Evolutionary conservation across 2,888 invertebrate genomes (phyloP), one percentile per base, ranked within the genome.

Genomic region (Nephrotoma flavescens): DNA sequence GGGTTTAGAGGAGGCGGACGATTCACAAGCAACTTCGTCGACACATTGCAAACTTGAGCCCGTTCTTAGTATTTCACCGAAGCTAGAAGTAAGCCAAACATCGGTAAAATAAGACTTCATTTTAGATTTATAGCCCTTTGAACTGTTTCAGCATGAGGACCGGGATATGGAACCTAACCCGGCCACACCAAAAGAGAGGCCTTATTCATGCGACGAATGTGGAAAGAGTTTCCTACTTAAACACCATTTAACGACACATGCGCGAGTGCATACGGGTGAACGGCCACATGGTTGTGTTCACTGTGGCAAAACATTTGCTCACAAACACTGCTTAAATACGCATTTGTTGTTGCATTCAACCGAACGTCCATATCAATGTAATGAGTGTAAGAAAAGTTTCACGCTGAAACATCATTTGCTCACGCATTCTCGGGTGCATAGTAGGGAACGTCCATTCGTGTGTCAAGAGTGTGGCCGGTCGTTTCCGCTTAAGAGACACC

Each of bases 381-480:
- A 94, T 88, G 96, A 96, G 92, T 96, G 96, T 92, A 96, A 96
- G 92, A 96, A 96, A 92, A 95, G 96, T 87, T 96, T 96, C 90
- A 96, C 96, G 0, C 92, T 96, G 87, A 96, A 96, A 90, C 96
- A 96, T 91, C 96, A 96, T 91, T 93, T 96, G 89, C 94, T 96
- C 87, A 96, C 96, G 88, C 96, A 96, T 91, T 94, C 95, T 12
- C 93, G 96, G 90, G 86, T 95, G 15, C 96, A 96, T 90, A 96
- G 95, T 89, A 93, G 96, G 88, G 96, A 96, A 87, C 94, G 96
- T 86, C 96, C 96, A 31, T 96, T 96, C 90, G 94, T 96, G 57
- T 96, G 96, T 90, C 95, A 94, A 88, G 96, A 96, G 92, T 96
- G 96, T 90, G 96, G 96, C 0, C 94, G 96, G 88, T 94, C 96